A percentile compares a stretch with the other conserved stretches of the same genome.
These are phyloP conservation scores for Pelecanoides urinatrix DNA, from an alignment of 2,113 vertebrate genomes.

Conservation along the genomic window DNA sequence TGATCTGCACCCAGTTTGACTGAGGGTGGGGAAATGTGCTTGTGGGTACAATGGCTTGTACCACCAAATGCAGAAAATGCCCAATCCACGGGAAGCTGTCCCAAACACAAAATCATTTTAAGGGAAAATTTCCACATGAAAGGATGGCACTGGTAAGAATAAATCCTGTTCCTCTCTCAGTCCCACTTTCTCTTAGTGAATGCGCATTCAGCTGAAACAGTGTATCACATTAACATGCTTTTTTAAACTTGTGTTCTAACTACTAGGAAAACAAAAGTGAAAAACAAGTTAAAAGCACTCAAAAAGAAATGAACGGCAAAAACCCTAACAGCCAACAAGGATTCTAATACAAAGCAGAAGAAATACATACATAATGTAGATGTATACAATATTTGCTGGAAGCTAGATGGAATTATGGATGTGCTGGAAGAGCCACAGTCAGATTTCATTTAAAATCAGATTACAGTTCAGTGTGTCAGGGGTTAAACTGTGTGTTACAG, in stretches of 20 bases:
- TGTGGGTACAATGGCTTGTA: too few relatives aligned
- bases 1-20: background rate
- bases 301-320: background rate
- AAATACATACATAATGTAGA: background rate
- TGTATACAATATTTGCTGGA: background rate
- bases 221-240: background rate
- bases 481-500: background rate
- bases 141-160: background rate
- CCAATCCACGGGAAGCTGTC: background rate
- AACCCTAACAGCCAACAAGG: background rate
- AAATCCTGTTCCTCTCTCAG: background rate
- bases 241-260: background rate
- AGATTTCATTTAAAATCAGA: constrained; percentile 9
- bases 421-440: background rate
- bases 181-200: background rate
- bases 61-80: background rate
- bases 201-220: background rate
- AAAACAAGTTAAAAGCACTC: background rate
- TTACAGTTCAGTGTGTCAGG: background rate
- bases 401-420: background rate
- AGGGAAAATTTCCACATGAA: background rate
- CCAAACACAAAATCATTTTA: background rate
- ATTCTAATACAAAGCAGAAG: background rate
- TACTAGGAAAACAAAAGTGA: background rate
- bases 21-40: background rate